Evolutionary conservation across 2,888 invertebrate species (phyloP).

Genomic region (Macaria liturata): DNA sequence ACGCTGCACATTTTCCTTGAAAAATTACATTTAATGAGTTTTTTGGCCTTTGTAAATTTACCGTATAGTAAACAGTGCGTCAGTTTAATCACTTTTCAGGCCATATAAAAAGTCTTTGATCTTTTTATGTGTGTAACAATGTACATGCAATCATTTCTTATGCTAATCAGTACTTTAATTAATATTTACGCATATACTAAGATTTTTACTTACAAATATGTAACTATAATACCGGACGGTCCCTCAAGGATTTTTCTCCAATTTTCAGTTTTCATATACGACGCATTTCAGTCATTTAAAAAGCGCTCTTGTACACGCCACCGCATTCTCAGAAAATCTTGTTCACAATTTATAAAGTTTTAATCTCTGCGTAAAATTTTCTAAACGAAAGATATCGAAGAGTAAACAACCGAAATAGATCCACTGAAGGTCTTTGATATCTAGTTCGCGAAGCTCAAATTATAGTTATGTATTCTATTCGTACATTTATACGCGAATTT

Average conservation of each 20-base stretch:
- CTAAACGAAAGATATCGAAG: constrained; percentile 20
- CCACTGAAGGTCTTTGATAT: constrained; percentile 27
- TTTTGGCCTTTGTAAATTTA: constrained; percentile 2
- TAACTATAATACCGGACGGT: no score
- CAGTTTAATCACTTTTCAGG: no score
- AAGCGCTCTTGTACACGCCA: no score
- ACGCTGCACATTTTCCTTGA: constrained; percentile 2
- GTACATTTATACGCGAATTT: not conserved
- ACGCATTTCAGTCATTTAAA: no score
- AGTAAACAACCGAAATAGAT: constrained; percentile 29
- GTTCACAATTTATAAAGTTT: constrained; percentile 7
- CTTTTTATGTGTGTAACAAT: no score
- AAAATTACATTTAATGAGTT: constrained; percentile 2
- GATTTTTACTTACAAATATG: no score
- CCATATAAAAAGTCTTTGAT: no score
- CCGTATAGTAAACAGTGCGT: constrained; percentile 2
- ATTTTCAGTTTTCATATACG: no score
- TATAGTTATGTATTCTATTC: constrained; percentile 13
- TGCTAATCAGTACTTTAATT: no score
- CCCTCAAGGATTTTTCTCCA: no score
- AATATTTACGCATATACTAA: no score
- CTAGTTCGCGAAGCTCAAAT: constrained; percentile 23
- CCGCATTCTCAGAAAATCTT: not conserved
- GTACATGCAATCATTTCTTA: no score
- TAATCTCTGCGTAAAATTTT: constrained; percentile 19